phyloP scores from a whole-genome alignment of 1,140 invertebrate species.

The Nixonia krombeini region DNA sequence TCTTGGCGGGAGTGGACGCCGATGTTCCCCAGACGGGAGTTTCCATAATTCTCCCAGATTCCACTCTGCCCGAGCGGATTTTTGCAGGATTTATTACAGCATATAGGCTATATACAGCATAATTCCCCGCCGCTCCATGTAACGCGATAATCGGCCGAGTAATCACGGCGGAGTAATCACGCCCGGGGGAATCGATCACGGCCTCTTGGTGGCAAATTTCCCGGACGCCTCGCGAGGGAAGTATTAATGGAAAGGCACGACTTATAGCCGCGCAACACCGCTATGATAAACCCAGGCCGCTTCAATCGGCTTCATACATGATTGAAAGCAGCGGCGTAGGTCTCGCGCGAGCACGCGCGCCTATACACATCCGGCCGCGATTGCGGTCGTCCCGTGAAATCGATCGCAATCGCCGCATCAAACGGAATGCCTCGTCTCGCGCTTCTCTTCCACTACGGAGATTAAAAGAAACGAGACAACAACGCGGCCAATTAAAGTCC shows the following conservation, averaged over 20 bases:
- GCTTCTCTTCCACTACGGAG: neutral
- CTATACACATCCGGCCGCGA: conserved; percentile 14
- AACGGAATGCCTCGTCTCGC: no score
- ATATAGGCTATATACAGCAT: no score
- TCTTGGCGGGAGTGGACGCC: no score
- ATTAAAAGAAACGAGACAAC: no score
- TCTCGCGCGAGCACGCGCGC: conserved; percentile 7
- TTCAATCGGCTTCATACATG: conserved; percentile 38
- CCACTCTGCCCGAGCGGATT: no score
- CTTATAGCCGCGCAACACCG: conserved; percentile 20
- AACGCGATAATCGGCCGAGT: neutral
- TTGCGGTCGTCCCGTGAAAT: conserved; percentile 32
- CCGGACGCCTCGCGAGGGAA: conserved; percentile 8
- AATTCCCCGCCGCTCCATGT: neutral
- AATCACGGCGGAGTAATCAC: neutral
- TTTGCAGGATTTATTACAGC: no score
- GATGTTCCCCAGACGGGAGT: no score
- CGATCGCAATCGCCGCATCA: conserved; percentile 43
- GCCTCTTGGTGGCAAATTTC: neutral
- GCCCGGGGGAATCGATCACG: conserved; percentile 2
- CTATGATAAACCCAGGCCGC: conserved; percentile 30
- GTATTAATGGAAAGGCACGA: conserved; percentile 35
- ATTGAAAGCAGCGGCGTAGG: conserved; percentile 30
- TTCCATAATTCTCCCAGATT: no score
- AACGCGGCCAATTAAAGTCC: conserved; percentile 26